Percentiles rank a stretch among this genome's conserved stretches.
Evolutionary conservation across 2,113 vertebrate species (phyloP).

Genomic region (Calidris pugnax): DNA sequence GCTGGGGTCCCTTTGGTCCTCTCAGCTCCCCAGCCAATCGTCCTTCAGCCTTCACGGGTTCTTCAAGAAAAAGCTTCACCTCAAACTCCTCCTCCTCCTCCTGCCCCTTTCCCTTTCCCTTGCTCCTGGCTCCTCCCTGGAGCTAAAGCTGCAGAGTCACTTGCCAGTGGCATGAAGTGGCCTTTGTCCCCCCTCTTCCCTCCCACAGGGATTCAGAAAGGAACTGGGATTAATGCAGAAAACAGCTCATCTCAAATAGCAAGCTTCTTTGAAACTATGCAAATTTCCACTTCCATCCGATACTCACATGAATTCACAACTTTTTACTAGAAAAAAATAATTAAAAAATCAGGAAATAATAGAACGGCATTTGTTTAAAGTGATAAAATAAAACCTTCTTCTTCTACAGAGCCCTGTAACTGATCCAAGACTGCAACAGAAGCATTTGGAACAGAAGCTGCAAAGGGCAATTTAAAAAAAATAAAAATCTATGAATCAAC

Average conservation of each 20-base stretch:
- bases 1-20: neutral
- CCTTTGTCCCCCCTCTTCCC: conserved; percentile 11
- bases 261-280: neutral
- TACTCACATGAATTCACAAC: neutral
- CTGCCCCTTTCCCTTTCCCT: neutral
- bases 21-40: neutral
- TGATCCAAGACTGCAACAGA: neutral
- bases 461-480: neutral
- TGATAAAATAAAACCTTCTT: neutral
- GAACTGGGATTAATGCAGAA: neutral
- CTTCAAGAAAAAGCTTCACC: neutral
- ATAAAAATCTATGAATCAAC: neutral
- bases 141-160: neutral
- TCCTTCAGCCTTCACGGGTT: accelerated
- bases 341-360: neutral
- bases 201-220: neutral
- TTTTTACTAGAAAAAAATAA: neutral
- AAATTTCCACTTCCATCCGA: neutral
- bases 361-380: neutral
- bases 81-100: neutral
- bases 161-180: neutral
- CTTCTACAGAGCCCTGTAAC: neutral
- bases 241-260: neutral
- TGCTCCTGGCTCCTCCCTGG: neutral
- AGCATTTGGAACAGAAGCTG: neutral